Percentiles rank a stretch among this genome's conserved stretches.
Evolutionary conservation across 1,140 invertebrate species (phyloP).

Genomic region (Drosophila takahashii): DNA sequence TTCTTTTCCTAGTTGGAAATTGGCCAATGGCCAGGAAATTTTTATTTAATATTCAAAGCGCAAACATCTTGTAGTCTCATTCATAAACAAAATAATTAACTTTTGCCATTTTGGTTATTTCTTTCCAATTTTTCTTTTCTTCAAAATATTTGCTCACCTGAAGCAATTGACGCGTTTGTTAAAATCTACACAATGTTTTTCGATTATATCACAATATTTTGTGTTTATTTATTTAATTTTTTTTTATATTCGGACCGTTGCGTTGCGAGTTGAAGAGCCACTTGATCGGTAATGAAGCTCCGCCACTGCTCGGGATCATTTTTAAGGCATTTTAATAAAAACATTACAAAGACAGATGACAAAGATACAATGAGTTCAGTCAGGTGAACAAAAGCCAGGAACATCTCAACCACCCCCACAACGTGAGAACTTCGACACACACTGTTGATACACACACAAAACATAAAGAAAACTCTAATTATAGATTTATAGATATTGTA

Average conservation of each 20-base stretch:
- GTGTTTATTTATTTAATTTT: slow-evolving; percentile 27
- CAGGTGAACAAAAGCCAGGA: slow-evolving; percentile 60
- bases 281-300: slow-evolving; percentile 58
- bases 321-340: slow-evolving; percentile 49
- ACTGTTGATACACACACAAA: slow-evolving; percentile 27
- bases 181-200: slow-evolving; percentile 23
- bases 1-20: slow-evolving; percentile 23
- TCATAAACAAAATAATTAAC: slow-evolving; percentile 44
- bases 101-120: no score
- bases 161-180: slow-evolving; percentile 14
- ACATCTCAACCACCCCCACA: slow-evolving; percentile 24
- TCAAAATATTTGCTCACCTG: slow-evolving; percentile 7
- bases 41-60: slow-evolving; percentile 50
- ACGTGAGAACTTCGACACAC: slow-evolving; percentile 36
- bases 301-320: slow-evolving; percentile 17
- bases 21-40: slow-evolving; percentile 69
- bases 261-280: slow-evolving; percentile 44
- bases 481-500: slow-evolving; percentile 77
- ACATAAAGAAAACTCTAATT: slow-evolving; percentile 59
- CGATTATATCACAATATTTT: slow-evolving; percentile 24
- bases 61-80: slow-evolving; percentile 30
- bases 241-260: neutral
- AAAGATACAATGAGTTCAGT: slow-evolving; percentile 40
- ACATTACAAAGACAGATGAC: slow-evolving; percentile 29
- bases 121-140: slow-evolving; percentile 18